Base-by-base conservation (phyloP, 37 sponge, comb jelly and placozoan species). In the Corticium candelabrum region DNA sequence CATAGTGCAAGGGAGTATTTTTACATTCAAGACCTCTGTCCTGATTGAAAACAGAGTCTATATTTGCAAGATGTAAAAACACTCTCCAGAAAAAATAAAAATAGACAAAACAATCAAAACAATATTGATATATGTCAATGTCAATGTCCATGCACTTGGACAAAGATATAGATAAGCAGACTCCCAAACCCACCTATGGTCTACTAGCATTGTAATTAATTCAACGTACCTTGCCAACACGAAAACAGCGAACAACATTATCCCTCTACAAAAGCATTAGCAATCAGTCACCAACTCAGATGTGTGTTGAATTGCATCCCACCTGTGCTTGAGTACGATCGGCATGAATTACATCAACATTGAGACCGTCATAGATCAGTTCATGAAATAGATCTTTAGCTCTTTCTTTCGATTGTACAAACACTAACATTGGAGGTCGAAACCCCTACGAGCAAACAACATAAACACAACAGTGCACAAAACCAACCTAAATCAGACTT, bases 311-410 rank as follows among this genome's bases (percentile, higher is more conserved):
- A 56, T 56, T 39, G 37, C 78, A 77, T 7, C 3, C 30, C 37
- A 40, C 43, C 43, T 93, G 92, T 38, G 91, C 86, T 67, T 97
- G 99, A 5, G 94, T 88, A 4, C 95, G 76, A 68, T 93, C 99
- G 11, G 94, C 82, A 71, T 97, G 99, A 34, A 97, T 93, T 62
- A 94, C 94, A 11, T 93, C 99, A 31, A 89, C 92, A 40, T 91
- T 93, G 39, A 94, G 79, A 11, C 90, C 91, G 69, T 94, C 90
- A 50, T 94, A 91, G 37, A 94, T 87, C 56, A 97, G 84, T 84
- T 97, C 99, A 21, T 93, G 92, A 39, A 90, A 93, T 39, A 97
- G 83, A 40, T 90, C 93, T 82, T 91, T 93, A 3, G 99, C 99
- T 34, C 99, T 73, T 41, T 97, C 99, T 2, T 86, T 91, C 29